phyloP scores from a whole-genome alignment of 1,140 invertebrate genomes.

The Brachionus plicatilis region DNA sequence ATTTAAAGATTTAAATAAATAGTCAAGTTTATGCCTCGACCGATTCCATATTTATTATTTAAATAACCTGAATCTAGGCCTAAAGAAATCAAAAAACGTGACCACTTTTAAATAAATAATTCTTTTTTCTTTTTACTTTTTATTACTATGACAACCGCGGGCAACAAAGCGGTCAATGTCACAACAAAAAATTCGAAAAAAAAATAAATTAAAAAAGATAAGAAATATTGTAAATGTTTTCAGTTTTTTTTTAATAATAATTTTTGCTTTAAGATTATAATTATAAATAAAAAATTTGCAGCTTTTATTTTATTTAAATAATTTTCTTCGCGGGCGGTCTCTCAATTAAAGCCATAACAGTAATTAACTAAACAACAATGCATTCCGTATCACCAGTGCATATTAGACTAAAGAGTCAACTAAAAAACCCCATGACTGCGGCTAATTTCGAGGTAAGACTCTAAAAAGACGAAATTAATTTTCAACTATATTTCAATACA shows the following conservation, averaged over 20 bases:
- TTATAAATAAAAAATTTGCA: neutral
- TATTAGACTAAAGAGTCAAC: neutral
- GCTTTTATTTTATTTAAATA: neutral
- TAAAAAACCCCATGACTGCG: conserved; percentile 21
- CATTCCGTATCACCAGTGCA: conserved; percentile 32
- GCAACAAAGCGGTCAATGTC: conserved; percentile 8
- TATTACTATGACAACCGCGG: neutral
- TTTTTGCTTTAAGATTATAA: neutral
- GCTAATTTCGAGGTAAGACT: conserved; percentile 14
- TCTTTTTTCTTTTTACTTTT: neutral
- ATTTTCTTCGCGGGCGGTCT: neutral
- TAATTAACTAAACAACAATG: neutral
- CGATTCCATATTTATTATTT: neutral
- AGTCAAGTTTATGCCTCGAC: neutral
- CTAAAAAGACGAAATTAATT: neutral
- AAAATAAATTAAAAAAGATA: conserved; percentile 11
- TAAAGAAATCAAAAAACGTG: neutral
- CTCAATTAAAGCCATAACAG: neutral
- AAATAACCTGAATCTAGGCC: neutral
- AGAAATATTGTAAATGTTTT: neutral
- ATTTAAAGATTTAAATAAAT: neutral
- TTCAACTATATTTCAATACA: neutral
- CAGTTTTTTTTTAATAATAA: neutral
- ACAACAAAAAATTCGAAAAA: neutral
- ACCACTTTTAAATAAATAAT: neutral